phyloP scores from a whole-genome alignment of 2,888 invertebrate genomes.

The Polylopha cassiicola region DNA sequence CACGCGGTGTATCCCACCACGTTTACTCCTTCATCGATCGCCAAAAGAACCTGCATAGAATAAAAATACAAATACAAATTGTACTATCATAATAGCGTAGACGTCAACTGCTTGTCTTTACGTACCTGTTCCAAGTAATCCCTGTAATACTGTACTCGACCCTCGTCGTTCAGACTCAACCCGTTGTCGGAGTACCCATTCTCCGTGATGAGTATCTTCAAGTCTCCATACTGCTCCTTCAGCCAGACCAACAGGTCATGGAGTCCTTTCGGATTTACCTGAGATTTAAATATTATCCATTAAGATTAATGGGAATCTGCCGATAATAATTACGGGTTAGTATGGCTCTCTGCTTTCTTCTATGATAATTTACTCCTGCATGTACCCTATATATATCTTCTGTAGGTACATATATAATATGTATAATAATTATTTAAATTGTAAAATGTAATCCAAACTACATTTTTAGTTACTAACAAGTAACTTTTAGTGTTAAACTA shows the following conservation, averaged over 20 bases:
- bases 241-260: conserved; percentile 54
- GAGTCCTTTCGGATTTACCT: conserved; percentile 66
- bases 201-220: conserved; percentile 62
- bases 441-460: too few relatives aligned
- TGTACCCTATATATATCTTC: too few relatives aligned
- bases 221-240: conserved; percentile 54
- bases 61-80: not conserved
- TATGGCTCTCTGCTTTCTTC: too few relatives aligned
- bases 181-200: conserved; percentile 51
- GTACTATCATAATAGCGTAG: not conserved
- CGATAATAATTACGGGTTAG: too few relatives aligned
- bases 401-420: too few relatives aligned
- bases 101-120: not conserved
- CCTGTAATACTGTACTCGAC: conserved; percentile 33
- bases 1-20: conserved; percentile 82
- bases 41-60: conserved; percentile 37
- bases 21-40: conserved; percentile 72
- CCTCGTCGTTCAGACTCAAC: conserved; percentile 37
- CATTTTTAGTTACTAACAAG: too few relatives aligned
- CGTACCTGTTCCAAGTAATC: conserved; percentile 42
- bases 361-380: too few relatives aligned
- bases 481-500: too few relatives aligned
- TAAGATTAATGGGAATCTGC: too few relatives aligned
- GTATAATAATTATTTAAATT: too few relatives aligned
- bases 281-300: conserved; percentile 20